Conservation (phyloP, 2,113 vertebrate genomes). For the Oncorhynchus tshawytscha region DNA sequence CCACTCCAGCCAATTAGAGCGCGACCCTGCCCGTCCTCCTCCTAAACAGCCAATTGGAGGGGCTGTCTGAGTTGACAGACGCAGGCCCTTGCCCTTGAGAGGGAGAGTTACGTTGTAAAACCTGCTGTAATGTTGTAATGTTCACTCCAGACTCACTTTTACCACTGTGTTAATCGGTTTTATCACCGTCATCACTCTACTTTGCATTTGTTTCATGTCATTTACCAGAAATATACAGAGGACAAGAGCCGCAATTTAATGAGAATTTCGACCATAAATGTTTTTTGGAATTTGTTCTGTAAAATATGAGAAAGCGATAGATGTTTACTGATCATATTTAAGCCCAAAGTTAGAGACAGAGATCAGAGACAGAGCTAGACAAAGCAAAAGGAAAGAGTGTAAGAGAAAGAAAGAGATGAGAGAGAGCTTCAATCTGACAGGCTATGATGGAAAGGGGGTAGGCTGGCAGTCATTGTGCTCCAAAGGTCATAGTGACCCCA, state of each 20-base stretch:
- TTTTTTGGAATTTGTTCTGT: neutral
- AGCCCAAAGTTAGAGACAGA: neutral
- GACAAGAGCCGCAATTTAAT: neutral
- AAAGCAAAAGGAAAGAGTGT: too few species aligned
- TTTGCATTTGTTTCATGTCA: conserved; percentile 1
- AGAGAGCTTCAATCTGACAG: conserved; percentile 20
- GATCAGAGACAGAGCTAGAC: too few species aligned
- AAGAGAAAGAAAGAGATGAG: too few species aligned
- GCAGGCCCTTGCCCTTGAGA: neutral
- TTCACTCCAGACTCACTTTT: neutral
- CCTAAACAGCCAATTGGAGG: neutral
- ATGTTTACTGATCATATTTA: neutral
- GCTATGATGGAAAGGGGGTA: conserved; percentile 39
- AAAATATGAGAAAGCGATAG: neutral
- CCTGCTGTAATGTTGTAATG: neutral
- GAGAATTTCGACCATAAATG: neutral
- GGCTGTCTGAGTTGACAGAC: neutral
- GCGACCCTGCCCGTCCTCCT: neutral
- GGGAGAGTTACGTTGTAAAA: conserved; percentile 1
- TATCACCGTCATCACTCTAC: neutral
- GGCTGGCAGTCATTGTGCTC: conserved; percentile 49
- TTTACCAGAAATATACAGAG: neutral
- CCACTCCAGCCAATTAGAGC: neutral
- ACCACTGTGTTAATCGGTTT: neutral
- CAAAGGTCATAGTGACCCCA: conserved; percentile 62